A percentile compares a stretch with the other conserved stretches of the same genome.
Conservation (phyloP, 2,797 vertebrate species). For the Myoxocephalus aenaeus region DNA sequence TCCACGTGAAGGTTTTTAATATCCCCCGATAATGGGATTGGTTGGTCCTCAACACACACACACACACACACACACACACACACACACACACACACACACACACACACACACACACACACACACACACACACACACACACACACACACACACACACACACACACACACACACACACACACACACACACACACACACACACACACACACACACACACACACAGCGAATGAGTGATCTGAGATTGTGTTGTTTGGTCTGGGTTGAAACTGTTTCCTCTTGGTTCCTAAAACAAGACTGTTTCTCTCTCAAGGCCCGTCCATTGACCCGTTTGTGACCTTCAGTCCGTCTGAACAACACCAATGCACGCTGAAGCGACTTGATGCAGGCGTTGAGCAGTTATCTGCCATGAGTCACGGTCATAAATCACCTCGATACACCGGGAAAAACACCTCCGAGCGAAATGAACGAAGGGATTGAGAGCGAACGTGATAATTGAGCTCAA, state of each 20-base stretch:
- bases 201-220: too few relatives aligned
- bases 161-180: too few relatives aligned
- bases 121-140: too few relatives aligned
- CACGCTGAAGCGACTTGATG: background rate
- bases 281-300: constrained; percentile 1
- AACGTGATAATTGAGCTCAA: background rate
- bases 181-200: too few relatives aligned
- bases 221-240: background rate
- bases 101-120: too few relatives aligned
- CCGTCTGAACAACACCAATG: background rate
- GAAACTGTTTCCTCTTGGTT: background rate
- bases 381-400: background rate
- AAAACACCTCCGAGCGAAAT: background rate
- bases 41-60: too few relatives aligned
- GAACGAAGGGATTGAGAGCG: background rate
- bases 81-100: too few relatives aligned
- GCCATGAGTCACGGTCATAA: background rate
- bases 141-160: too few relatives aligned
- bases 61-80: too few relatives aligned
- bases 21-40: too few relatives aligned
- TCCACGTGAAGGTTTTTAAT: background rate
- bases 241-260: background rate
- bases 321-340: background rate
- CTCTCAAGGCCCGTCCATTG: background rate
- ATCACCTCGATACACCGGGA: background rate